Evolutionary conservation across 1,140 invertebrate genomes (phyloP), one percentile per base, ranked within the genome.

Genomic region (Ceratitis capitata): DNA sequence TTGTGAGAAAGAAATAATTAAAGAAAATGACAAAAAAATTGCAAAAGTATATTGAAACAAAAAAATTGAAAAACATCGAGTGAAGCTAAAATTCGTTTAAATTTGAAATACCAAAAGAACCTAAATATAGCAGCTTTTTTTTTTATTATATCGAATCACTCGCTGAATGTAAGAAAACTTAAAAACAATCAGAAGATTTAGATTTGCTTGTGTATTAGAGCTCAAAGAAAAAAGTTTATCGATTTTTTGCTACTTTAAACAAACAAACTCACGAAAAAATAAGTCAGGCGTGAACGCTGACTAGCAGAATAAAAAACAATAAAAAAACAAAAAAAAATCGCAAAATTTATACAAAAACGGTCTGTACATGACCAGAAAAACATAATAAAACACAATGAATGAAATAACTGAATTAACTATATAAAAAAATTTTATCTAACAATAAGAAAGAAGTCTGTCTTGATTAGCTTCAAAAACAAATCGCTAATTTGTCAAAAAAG

Each of bases 201-300:
- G 69, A 78, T 23, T 78, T 78, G 69, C 69, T 19, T 78, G 39
- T 78, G 26, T 45, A 78, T 45, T 5, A 78, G 69, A 39, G n/a
- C 39, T 35, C 23, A 45, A 45, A 56, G 14, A 23, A n/a, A 78
- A 78, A 35, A 4, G 39, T 42, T 78, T 42, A 45, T 45, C 19
- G 39, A 78, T 78, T 78, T 78, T 78, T 78, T 78, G 69, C 69
- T 78, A 78, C 69, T 78, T 78, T 78, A 45, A 78, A 78, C 69
- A 78, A 74, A 45, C 12, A 78, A 78, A 78, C 42, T 78, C 39
- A 19, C 42, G 23, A 78, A 78, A 23, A 78, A 23, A 78, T 19
- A 78, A 45, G n/a, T 45, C 69, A 78, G 39, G 45, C n/a, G 45
- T 19, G 45, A 39, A 6, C 39, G 69, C 69, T 78, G 69, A 78